Conservation (phyloP, 1,140 invertebrate genomes). For the Nixonia krombeini region DNA sequence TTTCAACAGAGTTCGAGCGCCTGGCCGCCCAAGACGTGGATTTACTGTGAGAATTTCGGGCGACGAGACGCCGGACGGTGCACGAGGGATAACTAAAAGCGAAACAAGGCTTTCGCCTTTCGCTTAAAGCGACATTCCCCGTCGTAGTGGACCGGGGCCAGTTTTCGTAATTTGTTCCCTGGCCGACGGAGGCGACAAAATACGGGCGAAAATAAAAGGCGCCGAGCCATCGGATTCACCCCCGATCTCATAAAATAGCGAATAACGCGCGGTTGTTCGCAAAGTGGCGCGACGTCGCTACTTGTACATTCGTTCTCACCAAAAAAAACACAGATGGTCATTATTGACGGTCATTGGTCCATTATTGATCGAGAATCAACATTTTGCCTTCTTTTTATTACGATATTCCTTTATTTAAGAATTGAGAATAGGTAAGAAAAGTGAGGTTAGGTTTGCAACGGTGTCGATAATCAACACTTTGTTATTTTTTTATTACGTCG, state of each 20-base stretch:
- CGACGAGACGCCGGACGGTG: too few species aligned
- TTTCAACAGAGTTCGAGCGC: conserved; percentile 21
- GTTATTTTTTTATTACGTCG: too few species aligned
- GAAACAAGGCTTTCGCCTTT: conserved; percentile 41
- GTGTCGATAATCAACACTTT: too few species aligned
- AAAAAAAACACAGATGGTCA: too few species aligned
- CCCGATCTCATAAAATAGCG: conserved; percentile 11
- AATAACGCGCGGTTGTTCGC: conserved; percentile 11
- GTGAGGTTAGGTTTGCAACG: too few species aligned
- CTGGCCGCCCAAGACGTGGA: conserved; percentile 27
- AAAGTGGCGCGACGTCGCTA: conserved; percentile 7
- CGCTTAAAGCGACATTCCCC: conserved; percentile 30
- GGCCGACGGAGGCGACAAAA: conserved; percentile 13
- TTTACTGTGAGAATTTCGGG: conserved; percentile 37
- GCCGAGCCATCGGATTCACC: too few species aligned
- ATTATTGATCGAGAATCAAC: background rate
- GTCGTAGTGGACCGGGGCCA: conserved; percentile 18
- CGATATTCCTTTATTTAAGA: background rate
- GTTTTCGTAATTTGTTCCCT: conserved; percentile 33
- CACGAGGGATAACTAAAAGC: conserved; percentile 32
- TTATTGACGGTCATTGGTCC: too few species aligned
- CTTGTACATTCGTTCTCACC: conserved; percentile 5
- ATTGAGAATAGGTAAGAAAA: background rate
- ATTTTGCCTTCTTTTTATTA: background rate
- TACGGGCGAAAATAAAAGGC: conserved; percentile 22